These are phyloP conservation scores for Dermochelys coriacea DNA, from an alignment of 2,797 vertebrate species.

Conservation along the genomic window DNA sequence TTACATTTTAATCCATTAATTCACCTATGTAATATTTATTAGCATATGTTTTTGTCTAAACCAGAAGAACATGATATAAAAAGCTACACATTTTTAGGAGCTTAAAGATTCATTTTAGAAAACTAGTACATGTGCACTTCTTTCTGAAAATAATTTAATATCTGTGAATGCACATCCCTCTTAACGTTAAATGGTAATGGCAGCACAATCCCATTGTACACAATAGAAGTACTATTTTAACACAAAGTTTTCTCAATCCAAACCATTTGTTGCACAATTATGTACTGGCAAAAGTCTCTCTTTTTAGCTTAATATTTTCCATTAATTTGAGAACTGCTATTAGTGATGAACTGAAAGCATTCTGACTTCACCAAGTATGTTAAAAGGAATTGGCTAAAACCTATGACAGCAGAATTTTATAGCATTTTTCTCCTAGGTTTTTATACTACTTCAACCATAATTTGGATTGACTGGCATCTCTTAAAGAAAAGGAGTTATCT, in stretches of 20 bases:
- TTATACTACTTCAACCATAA: neutral
- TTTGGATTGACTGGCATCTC: neutral
- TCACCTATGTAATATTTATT: neutral
- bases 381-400: neutral
- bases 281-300: neutral
- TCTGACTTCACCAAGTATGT: neutral
- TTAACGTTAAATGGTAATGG: neutral
- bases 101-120: neutral
- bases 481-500: neutral
- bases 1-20: neutral
- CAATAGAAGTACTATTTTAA: neutral
- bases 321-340: neutral
- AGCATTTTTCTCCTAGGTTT: neutral
- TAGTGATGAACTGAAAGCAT: neutral
- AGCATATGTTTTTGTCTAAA: neutral
- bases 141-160: neutral
- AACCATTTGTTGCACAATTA: neutral
- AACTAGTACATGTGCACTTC: neutral
- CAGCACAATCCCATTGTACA: neutral
- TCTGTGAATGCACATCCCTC: neutral
- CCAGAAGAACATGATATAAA: neutral
- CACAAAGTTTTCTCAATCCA: neutral
- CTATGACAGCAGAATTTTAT: neutral
- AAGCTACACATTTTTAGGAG: neutral
- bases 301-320: neutral